phyloP scores from a whole-genome alignment of 2,113 vertebrate genomes.

The Neoarius graeffei region DNA sequence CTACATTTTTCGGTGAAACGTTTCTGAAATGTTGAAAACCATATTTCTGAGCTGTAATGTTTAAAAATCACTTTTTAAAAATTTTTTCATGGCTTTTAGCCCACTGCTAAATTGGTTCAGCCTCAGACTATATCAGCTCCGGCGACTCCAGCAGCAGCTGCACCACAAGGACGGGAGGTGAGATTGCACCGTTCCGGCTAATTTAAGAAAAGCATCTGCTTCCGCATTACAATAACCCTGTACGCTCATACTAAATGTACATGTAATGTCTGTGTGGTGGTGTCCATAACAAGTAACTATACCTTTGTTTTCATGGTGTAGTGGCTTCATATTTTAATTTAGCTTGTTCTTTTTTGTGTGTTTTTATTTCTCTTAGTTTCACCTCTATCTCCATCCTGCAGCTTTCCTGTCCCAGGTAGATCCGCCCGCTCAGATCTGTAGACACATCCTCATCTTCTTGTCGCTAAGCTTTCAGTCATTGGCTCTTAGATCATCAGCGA shows the following conservation, averaged over 20 bases:
- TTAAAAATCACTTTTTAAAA: not conserved
- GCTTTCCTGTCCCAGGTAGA: constrained; percentile 68
- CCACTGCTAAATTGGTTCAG: constrained; percentile 31
- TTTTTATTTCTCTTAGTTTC: constrained; percentile 64
- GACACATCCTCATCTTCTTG: constrained; percentile 18
- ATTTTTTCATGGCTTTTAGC: constrained; percentile 50
- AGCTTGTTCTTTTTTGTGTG: constrained; percentile 60
- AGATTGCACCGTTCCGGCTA: constrained; percentile 45
- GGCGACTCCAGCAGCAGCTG: constrained; percentile 59
- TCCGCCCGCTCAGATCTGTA: constrained; percentile 42
- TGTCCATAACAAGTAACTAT: not conserved
- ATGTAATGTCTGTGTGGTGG: constrained; percentile 15
- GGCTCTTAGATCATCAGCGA: not conserved
- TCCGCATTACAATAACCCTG: not conserved
- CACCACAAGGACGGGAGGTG: constrained; percentile 63
- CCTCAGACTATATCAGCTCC: constrained; percentile 66
- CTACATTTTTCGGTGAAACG: not conserved
- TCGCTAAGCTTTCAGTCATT: constrained; percentile 23
- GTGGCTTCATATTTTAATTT: constrained; percentile 56
- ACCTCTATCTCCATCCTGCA: constrained; percentile 63
- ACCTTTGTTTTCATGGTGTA: constrained; percentile 27
- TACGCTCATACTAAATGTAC: not conserved
- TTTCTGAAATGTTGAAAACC: not conserved
- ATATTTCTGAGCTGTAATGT: not conserved
- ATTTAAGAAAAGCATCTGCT: not conserved